Conservation (phyloP, 2,888 invertebrate genomes). For the Agrotis exclamationis region DNA sequence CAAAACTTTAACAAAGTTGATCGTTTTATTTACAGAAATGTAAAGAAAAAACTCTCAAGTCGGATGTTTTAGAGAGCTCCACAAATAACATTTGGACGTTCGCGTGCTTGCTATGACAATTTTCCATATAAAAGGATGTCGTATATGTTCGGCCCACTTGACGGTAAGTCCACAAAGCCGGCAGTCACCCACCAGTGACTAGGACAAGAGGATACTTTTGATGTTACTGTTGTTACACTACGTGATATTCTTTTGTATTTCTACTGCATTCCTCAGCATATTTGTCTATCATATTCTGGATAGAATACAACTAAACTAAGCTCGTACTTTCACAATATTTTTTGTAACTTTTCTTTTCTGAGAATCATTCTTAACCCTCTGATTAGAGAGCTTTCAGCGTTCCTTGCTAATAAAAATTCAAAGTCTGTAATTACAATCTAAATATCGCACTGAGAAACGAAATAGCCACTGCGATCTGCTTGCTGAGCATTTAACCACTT, state of each 20-base stretch:
- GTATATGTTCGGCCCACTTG: constrained; percentile 42
- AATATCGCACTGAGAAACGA: constrained; percentile 24
- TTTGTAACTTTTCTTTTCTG: neutral
- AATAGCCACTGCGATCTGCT: constrained; percentile 11
- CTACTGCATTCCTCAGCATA: constrained; percentile 14
- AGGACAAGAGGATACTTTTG: constrained; percentile 41
- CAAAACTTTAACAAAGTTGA: constrained; percentile 66
- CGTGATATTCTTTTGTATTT: constrained; percentile 25
- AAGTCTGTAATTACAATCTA: constrained; percentile 30
- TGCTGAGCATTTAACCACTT: constrained; percentile 33
- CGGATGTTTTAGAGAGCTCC: constrained; percentile 69
- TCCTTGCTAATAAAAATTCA: neutral
- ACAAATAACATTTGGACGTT: constrained; percentile 68
- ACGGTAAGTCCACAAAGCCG: constrained; percentile 47
- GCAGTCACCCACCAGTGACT: constrained; percentile 28
- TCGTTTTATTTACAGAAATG: constrained; percentile 68
- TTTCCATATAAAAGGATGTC: constrained; percentile 55
- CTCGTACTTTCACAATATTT: constrained; percentile 1
- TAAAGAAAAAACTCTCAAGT: constrained; percentile 63
- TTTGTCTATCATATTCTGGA: constrained; percentile 17
- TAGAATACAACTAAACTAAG: neutral
- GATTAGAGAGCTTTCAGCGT: constrained; percentile 8
- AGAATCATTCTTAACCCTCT: neutral
- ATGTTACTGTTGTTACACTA: constrained; percentile 35
- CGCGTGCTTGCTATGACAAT: constrained; percentile 56